Base-by-base conservation (phyloP, 2,888 invertebrate species). In the Orchestes rusci region DNA sequence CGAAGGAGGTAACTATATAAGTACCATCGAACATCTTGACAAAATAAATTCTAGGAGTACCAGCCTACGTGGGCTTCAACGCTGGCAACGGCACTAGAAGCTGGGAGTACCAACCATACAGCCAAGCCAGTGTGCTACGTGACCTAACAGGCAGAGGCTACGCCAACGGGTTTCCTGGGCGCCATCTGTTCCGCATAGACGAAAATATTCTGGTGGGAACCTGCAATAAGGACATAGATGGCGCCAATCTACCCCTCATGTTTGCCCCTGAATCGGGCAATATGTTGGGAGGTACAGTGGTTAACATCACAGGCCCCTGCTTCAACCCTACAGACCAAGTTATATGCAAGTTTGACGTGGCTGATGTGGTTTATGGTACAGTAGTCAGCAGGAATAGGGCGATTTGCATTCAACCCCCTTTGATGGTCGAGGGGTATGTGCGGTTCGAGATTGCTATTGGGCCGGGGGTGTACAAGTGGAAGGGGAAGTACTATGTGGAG, bases 241-340 rank as follows among this genome's bases (percentile, higher is more conserved):
- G 84, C 13, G 82, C 88, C 0, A 79, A 85, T 64, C 74, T 92
- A 44, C 84, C 85, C 0, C 67, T 93, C 39, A 80, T 87, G 56
- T 92, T 92, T 59, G 92, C 94, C 0, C 95, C 95, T 0, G 93
- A 95, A 67, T 91, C 90, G 61, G 96, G 94, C 3, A 93, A 91
- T 65, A 96, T 97, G 96, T 73, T 96, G 53, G 97, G 97, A 2
- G 97, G 97, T 2, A 90, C 92, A 0, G 82, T 95, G 40, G 91
- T 97, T 28, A 95, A 96, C 63, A 88, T 97, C 45, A 94, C 96
- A 0, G 97, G 96, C 0, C 94, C 95, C 2, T 97, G 97, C 65
- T 90, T 96, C 64, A 75, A 81, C 53, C 77, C 77, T 0, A 73
- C 73, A 1, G 82, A 87, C 57, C 77, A 82, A 53, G 80, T 95